Conservation (phyloP, 2,113 vertebrate species). For the Ameiurus melas region DNA sequence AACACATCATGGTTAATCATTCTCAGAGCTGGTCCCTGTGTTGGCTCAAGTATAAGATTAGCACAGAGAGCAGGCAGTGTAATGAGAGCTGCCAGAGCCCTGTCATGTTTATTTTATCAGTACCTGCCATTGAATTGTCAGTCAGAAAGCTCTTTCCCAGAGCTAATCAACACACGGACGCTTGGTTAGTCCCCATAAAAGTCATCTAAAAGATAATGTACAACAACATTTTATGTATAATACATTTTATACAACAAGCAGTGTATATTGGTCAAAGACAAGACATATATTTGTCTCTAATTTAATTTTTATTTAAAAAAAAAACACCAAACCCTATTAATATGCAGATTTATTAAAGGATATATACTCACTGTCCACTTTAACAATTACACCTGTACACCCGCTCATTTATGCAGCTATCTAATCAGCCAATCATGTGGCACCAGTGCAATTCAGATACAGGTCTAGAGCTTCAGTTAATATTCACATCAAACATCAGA, state of each 20-base stretch:
- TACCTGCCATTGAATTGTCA: slow-evolving; percentile 57
- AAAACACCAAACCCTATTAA: no score
- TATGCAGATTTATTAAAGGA: not conserved
- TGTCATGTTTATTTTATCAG: slow-evolving; percentile 77
- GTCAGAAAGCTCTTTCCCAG: slow-evolving; percentile 38
- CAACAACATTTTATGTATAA: slow-evolving; percentile 18
- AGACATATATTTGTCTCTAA: not conserved
- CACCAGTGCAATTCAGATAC: not conserved
- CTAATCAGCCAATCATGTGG: not conserved
- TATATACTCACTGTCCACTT: not conserved
- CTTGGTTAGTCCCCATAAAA: slow-evolving; percentile 15
- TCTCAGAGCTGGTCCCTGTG: not conserved
- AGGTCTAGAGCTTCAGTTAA: not conserved
- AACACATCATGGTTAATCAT: slow-evolving; percentile 44
- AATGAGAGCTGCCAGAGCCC: slow-evolving; percentile 60
- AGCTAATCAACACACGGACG: slow-evolving; percentile 37
- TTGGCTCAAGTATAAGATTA: slow-evolving; percentile 53
- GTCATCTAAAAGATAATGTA: slow-evolving; percentile 13
- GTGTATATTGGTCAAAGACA: not conserved
- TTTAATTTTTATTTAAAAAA: no score
- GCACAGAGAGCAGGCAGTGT: slow-evolving; percentile 43
- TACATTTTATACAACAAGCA: not conserved
- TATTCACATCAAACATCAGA: not conserved
- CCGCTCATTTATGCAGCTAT: not conserved
- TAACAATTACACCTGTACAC: not conserved